A percentile compares a stretch with the other conserved stretches of the same genome.
phyloP scores from a whole-genome alignment of 30 jellyfish, hydroid and myxozoan genomes.

The Cassiopea xamachana region DNA sequence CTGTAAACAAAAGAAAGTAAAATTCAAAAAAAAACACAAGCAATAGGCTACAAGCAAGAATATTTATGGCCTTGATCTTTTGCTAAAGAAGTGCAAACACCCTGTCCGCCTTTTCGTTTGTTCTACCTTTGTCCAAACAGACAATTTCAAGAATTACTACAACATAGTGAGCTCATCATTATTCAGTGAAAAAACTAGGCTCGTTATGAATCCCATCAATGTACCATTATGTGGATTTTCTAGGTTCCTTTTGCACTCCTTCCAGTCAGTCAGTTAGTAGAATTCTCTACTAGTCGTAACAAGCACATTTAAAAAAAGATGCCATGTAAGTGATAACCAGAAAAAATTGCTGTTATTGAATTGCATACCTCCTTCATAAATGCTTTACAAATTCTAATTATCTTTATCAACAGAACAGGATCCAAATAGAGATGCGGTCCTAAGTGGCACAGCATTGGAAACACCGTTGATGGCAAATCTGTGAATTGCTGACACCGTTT shows the following conservation, averaged over 20 bases:
- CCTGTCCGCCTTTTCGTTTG: no score
- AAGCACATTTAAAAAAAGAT: no score
- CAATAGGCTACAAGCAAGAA: not conserved
- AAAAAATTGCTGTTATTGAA: not conserved
- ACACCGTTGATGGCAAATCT: conserved; percentile 74
- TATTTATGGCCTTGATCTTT: not conserved
- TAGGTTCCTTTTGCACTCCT: no score
- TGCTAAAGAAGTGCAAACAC: no score
- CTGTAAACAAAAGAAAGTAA: conserved; percentile 22
- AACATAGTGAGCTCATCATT: no score
- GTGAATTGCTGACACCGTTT: conserved; percentile 82
- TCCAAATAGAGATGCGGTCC: conserved; percentile 89
- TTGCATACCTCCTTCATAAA: conserved; percentile 88
- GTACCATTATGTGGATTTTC: no score
- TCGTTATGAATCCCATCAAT: no score
- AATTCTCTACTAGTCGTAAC: not conserved
- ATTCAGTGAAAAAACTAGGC: no score
- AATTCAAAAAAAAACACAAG: not conserved
- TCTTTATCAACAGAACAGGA: conserved; percentile 91
- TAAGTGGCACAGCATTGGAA: conserved; percentile 84
- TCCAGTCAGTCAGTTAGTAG: no score
- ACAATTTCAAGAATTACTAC: no score
- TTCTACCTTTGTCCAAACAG: no score
- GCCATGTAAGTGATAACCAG: not conserved
- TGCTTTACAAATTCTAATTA: conserved; percentile 79